Conservation (phyloP, 2,888 invertebrate species). For the Tinea pellionella region DNA sequence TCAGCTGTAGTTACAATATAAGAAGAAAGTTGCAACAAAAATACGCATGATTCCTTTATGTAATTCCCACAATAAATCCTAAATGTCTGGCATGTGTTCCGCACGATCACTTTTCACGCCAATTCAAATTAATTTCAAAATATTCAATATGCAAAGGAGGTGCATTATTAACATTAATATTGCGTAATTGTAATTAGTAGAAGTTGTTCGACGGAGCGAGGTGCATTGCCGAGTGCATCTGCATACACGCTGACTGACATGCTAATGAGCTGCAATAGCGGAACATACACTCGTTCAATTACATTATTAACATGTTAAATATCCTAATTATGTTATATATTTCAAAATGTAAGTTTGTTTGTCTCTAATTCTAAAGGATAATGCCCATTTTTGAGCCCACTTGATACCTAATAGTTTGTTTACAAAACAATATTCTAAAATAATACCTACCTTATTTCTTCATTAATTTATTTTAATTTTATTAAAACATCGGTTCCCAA, state of each 20-base stretch:
- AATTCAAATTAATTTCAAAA: constrained; percentile 13
- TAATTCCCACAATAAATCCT: constrained; percentile 2
- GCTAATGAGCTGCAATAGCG: constrained; percentile 13
- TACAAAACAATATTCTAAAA: too few species aligned
- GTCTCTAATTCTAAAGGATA: too few species aligned
- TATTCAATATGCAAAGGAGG: constrained; percentile 15
- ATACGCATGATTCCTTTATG: background rate
- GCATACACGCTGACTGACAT: background rate
- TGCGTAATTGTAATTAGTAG: constrained; percentile 14
- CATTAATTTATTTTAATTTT: too few species aligned
- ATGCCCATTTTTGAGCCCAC: too few species aligned
- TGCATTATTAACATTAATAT: constrained; percentile 15
- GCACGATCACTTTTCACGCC: constrained; percentile 2
- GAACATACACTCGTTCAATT: constrained; percentile 8
- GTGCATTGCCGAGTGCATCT: background rate
- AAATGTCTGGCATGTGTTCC: background rate
- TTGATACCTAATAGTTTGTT: too few species aligned
- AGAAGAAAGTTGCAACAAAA: too few species aligned
- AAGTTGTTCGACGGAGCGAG: constrained; percentile 7
- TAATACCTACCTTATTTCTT: too few species aligned
- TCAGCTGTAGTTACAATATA: too few species aligned
- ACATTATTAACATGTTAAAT: too few species aligned
- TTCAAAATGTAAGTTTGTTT: too few species aligned
- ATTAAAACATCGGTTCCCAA: too few species aligned
- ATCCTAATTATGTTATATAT: too few species aligned